A percentile compares a stretch with the other conserved stretches of the same genome.
These are phyloP conservation scores for Uloborus plumipes DNA, from an alignment of 2,888 invertebrate genomes.

Conservation along the genomic window DNA sequence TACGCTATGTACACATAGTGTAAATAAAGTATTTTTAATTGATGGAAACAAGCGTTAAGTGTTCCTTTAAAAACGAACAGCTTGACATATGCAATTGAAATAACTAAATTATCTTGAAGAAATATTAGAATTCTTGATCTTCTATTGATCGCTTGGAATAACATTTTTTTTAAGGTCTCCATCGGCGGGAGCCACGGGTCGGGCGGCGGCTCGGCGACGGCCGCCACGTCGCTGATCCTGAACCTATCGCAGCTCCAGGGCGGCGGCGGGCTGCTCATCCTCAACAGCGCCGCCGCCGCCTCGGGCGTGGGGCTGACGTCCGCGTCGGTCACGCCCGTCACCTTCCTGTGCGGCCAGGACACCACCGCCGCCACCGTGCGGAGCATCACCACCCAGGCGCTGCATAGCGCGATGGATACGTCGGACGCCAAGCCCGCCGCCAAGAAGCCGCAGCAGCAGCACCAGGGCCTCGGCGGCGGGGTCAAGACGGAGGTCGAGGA, in stretches of 20 bases:
- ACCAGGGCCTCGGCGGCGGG: conserved; percentile 16
- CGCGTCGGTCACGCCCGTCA: conserved; percentile 66
- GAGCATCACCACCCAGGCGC: conserved; percentile 36
- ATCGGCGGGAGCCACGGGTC: conserved; percentile 40
- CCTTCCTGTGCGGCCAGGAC: conserved; percentile 64
- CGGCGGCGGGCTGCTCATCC: conserved; percentile 83
- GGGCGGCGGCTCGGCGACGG: conserved; percentile 39
- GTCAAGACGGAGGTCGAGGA: conserved; percentile 59
- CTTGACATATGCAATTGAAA: too few species aligned
- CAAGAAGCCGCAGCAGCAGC: conserved; percentile 30
- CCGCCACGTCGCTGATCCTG: conserved; percentile 76
- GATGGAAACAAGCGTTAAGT: too few species aligned
- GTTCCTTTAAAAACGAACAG: too few species aligned
- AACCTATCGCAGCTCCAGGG: conserved; percentile 86
- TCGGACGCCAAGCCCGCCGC: conserved; percentile 29
- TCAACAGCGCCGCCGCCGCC: conserved; percentile 78
- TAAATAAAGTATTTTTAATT: too few species aligned
- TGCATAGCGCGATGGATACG: conserved; percentile 59
- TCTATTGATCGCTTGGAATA: too few species aligned
- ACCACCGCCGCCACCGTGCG: conserved; percentile 37
- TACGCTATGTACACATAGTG: too few species aligned
- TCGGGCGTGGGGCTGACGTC: conserved; percentile 71
- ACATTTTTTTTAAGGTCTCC: too few species aligned
- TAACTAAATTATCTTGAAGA: too few species aligned
- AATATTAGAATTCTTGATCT: too few species aligned